Evolutionary conservation across 2,797 vertebrate species (phyloP).

Genomic region (Lindbergichthys nudifrons): DNA sequence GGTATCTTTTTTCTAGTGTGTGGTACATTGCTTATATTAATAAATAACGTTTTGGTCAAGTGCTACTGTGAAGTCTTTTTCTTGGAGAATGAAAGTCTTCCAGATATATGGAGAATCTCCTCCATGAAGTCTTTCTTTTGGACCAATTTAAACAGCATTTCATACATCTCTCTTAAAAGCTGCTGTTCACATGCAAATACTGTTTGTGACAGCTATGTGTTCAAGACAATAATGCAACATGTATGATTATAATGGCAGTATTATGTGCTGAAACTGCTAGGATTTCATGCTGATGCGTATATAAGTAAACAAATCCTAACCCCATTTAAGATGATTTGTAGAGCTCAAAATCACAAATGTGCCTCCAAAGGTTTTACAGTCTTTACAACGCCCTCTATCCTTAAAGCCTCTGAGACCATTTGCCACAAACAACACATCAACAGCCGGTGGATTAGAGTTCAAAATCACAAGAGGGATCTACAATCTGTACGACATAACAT

Average conservation of each 20-base stretch:
- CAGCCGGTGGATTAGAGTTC: not conserved
- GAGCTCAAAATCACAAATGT: no score
- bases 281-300: no score
- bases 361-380: not conserved
- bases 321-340: no score
- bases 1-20: constrained; percentile 78
- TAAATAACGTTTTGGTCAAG: constrained; percentile 81
- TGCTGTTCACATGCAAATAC: not conserved
- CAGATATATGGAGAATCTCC: not conserved
- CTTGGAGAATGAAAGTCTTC: constrained; percentile 18
- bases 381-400: no score
- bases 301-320: no score
- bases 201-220: not conserved
- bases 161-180: not conserved
- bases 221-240: not conserved
- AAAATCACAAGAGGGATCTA: not conserved
- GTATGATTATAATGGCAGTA: no score
- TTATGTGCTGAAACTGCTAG: no score
- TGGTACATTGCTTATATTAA: constrained; percentile 80
- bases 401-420: not conserved
- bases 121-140: no score
- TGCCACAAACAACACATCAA: not conserved
- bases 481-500: not conserved
- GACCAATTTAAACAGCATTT: no score
- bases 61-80: constrained; percentile 60